These are phyloP conservation scores for Novumbra hubbsi DNA, from an alignment of 2,797 vertebrate species.

Conservation along the genomic window DNA sequence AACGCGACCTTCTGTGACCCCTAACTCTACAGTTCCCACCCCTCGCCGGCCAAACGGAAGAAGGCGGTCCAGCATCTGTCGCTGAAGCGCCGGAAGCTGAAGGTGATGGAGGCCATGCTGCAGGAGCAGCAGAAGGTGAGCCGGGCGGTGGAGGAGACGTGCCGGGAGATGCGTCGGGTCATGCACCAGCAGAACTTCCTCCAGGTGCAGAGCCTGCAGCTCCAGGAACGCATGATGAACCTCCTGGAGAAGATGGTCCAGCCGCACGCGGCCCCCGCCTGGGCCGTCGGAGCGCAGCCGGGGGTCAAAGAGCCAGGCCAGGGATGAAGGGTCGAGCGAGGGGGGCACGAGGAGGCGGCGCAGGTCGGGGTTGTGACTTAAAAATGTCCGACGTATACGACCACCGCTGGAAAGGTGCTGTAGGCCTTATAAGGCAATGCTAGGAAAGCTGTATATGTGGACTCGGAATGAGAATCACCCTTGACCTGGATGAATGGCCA, in stretches of 20 bases:
- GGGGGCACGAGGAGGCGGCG: not conserved
- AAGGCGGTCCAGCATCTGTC: slow-evolving; percentile 53
- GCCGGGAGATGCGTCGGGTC: slow-evolving; percentile 89
- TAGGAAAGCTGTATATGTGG: not conserved
- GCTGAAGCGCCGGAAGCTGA: slow-evolving; percentile 86
- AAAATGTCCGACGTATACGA: not conserved
- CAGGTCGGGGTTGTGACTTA: not conserved
- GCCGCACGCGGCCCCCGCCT: slow-evolving; percentile 41
- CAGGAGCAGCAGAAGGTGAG: slow-evolving; percentile 88
- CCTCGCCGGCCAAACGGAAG: not conserved
- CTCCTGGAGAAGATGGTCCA: slow-evolving; percentile 93
- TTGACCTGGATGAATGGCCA: not conserved
- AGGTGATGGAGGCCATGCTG: slow-evolving; percentile 91
- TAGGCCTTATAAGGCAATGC: not conserved
- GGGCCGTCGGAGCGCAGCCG: slow-evolving; percentile 37
- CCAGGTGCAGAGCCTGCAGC: slow-evolving; percentile 93
- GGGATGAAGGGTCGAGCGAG: slow-evolving; percentile 34
- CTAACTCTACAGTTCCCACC: not conserved
- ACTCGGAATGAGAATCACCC: not conserved
- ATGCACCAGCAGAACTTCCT: slow-evolving; percentile 96
- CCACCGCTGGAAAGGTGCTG: not conserved
- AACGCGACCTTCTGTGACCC: not conserved
- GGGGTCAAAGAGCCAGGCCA: slow-evolving; percentile 59
- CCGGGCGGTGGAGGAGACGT: slow-evolving; percentile 91
- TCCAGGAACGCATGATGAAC: slow-evolving; percentile 98